Conservation (phyloP, 2,113 vertebrate species). For the rat (Rattus norvegicus) region DNA sequence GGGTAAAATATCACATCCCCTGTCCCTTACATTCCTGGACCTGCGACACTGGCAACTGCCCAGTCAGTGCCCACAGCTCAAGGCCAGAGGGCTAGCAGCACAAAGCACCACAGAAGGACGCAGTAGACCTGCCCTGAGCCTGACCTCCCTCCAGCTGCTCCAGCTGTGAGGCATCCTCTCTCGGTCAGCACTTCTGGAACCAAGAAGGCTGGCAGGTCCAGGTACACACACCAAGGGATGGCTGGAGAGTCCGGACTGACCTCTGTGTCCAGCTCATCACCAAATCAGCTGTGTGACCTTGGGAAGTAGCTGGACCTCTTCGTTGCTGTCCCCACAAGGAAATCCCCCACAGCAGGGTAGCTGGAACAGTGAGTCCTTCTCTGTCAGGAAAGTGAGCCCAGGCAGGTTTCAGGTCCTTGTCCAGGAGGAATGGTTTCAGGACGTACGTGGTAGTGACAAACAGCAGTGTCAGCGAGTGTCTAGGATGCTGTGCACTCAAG, state of each 20-base stretch:
- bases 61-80: not conserved
- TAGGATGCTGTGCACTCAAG: not conserved
- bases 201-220: not conserved
- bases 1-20: not conserved
- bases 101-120: not conserved
- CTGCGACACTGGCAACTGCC: not conserved
- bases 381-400: not conserved
- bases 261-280: not conserved
- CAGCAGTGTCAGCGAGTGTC: not conserved
- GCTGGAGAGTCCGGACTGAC: not conserved
- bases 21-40: not conserved
- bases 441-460: not conserved
- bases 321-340: not conserved
- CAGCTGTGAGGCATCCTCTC: not conserved
- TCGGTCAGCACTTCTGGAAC: not conserved
- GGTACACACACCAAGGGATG: fast-evolving
- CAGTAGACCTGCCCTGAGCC: not conserved
- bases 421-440: not conserved
- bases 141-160: slow-evolving; percentile 63
- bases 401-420: too few relatives aligned
- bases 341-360: too few relatives aligned
- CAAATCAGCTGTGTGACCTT: not conserved
- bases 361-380: not conserved
- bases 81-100: not conserved
- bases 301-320: not conserved